Evolutionary conservation across 1,140 invertebrate genomes (phyloP), one percentile per base, ranked within the genome.

Genomic region (Leptonema lineaticorne): DNA sequence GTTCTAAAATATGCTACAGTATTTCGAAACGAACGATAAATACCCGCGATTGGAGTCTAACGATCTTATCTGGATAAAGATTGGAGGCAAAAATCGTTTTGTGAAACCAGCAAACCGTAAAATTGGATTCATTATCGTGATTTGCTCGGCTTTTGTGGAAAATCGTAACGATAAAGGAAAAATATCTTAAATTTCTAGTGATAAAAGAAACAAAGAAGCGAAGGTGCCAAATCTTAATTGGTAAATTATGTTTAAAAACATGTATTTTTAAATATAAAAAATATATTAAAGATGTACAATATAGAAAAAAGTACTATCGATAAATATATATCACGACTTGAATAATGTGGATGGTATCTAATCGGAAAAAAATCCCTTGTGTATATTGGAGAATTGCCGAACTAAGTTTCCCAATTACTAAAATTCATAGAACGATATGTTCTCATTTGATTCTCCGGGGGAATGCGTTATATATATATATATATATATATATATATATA

Each of bases 351-450:
- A 64, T 41, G 68, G 66, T 63, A 65, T 68, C 66, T 71, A 71
- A 71, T 71, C 70, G 63, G 63, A 60, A 41, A 2, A 5, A 26
- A 53, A 53, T 29, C 66, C 41, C 50, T 37, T 37, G 62, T 28
- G 41, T 24, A 59, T 30, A 67, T 68, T 62, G 48, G 48, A 66
- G 65, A 71, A 71, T 22, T 68, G 68, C 41, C 67, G 45, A 20
- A 27, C 29, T n/a, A 71, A 71, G 50, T 71, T 71, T 69, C 70
- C 66, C 70, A 67, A 71, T 71, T 71, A 71, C 63, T 57, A 60
- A 68, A 68, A 71, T 71, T 46, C 57, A 30, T 59, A 62, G 70
- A 71, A 68, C 70, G 68, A 71, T 71, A 63, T 68, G 70, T 71
- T 71, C 67, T 63, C 70, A 45, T 56, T 56, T 50, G 48, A 53